Conservation (phyloP, 2,113 vertebrate genomes). For the Grallaria varia region DNA sequence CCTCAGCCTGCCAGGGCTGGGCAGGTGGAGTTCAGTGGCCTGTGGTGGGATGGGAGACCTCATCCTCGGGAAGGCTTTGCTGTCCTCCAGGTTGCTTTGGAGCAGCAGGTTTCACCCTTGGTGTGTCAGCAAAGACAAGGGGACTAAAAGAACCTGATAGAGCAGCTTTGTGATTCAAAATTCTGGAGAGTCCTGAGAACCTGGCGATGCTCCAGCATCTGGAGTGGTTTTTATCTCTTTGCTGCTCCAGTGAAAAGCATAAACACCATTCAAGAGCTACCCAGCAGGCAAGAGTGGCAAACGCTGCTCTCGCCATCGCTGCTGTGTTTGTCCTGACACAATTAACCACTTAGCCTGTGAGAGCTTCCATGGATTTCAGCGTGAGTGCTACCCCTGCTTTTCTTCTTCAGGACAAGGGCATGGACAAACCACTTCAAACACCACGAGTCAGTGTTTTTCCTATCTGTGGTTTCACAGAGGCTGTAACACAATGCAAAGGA, state of each 20-base stretch:
- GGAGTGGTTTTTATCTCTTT: conserved; percentile 28
- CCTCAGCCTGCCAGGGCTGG: not conserved
- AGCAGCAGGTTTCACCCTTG: not conserved
- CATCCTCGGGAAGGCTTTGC: not conserved
- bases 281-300: conserved; percentile 29
- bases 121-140: conserved; percentile 33
- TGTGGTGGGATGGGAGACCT: not conserved
- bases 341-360: conserved; percentile 28
- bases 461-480: not conserved
- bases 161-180: conserved; percentile 42
- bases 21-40: not conserved
- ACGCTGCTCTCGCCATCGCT: not conserved
- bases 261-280: not conserved
- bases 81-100: not conserved
- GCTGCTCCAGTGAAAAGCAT: not conserved
- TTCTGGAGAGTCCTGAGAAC: conserved; percentile 5
- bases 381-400: not conserved
- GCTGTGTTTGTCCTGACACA: conserved; percentile 19
- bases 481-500: not conserved
- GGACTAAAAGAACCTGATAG: conserved; percentile 12
- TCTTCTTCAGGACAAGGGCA: conserved; percentile 38
- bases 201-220: not conserved
- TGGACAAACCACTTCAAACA: conserved; percentile 1
- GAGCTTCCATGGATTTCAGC: not conserved
- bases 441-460: not conserved